Base-by-base conservation (phyloP, 2,888 invertebrate genomes). In the Thera britannica region DNA sequence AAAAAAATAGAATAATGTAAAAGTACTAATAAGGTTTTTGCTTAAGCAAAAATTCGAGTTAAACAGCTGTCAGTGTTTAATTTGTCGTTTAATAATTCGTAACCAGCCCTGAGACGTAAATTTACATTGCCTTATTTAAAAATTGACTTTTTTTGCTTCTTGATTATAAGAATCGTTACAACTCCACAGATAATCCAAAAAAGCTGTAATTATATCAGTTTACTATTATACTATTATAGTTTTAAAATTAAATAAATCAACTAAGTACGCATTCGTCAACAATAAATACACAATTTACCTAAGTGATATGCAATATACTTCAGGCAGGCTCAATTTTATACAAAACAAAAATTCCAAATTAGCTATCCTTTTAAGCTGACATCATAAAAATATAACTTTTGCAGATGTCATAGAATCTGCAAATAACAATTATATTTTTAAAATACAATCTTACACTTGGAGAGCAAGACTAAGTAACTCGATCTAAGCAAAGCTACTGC, bases 241-340 rank as follows among this genome's bases (percentile, higher is more conserved):
- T 76, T 82, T 69, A 73, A 2, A 57, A 23, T 71, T 74, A 76
- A 76, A 77, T 68, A 79, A 80, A 69, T 79, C 73, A 81, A 81
- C 76, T 76, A 77, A 74, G 23, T 75, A 79, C 70, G 80, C 81
- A 76, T 75, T 71, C 72, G 72, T 81, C 75, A 81, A 82, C 77
- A 81, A 80, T 80, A 83, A 79, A 85, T 80, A 83, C 79, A 85
- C 83, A 84, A 85, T 81, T 79, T 78, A 76, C 83, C 88, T 90
- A 90, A 88, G 84, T 93, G 92, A 93, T 93, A 93, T 93, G 92
- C 92, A 92, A 91, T 92, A 90, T 85, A 89, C 82, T 86, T 86
- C 90, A 91, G 91, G 91, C 92, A 92, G 90, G 91, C 91, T 88
- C 82, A 80, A 63, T 84, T 69, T 72, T 70, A 3, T 65, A 64